These are phyloP conservation scores for Larimichthys crocea DNA, from an alignment of 2,113 vertebrate genomes.

Conservation along the genomic window DNA sequence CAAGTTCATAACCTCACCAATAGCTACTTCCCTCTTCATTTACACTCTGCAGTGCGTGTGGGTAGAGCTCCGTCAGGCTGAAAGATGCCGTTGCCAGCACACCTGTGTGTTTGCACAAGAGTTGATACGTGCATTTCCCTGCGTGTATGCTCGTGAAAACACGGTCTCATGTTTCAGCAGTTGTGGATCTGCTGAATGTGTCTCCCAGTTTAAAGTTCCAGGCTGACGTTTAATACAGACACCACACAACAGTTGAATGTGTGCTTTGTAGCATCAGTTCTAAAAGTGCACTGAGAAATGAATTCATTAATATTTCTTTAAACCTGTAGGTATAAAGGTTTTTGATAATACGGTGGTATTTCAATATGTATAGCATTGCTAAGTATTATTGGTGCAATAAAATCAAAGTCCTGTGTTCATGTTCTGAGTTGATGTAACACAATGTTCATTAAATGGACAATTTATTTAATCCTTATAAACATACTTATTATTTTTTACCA, in stretches of 20 bases:
- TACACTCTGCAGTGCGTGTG: background rate
- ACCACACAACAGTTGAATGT: background rate
- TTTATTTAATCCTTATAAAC: too few relatives aligned
- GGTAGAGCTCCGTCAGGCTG: conserved; percentile 33
- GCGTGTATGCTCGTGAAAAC: conserved; percentile 34
- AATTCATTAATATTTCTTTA: background rate
- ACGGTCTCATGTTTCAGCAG: conserved; percentile 63
- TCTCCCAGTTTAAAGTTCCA: conserved; percentile 44
- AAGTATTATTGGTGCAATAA: background rate
- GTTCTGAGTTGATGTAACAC: too few relatives aligned
- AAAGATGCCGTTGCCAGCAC: conserved; percentile 67
- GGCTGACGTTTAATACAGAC: conserved; percentile 30
- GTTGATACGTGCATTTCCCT: conserved; percentile 12
- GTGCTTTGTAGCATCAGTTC: background rate
- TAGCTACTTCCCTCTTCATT: conserved; percentile 24
- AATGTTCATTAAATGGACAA: too few relatives aligned
- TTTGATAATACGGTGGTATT: background rate
- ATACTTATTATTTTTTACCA: too few relatives aligned
- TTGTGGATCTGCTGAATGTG: conserved; percentile 52
- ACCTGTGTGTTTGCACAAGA: conserved; percentile 45
- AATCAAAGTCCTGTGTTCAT: background rate
- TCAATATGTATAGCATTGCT: background rate
- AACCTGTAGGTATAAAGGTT: background rate
- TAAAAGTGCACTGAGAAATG: too few relatives aligned
- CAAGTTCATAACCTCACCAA: conserved; percentile 53